phyloP scores from a whole-genome alignment of 2,888 invertebrate species.

The Andrena bucephala region DNA sequence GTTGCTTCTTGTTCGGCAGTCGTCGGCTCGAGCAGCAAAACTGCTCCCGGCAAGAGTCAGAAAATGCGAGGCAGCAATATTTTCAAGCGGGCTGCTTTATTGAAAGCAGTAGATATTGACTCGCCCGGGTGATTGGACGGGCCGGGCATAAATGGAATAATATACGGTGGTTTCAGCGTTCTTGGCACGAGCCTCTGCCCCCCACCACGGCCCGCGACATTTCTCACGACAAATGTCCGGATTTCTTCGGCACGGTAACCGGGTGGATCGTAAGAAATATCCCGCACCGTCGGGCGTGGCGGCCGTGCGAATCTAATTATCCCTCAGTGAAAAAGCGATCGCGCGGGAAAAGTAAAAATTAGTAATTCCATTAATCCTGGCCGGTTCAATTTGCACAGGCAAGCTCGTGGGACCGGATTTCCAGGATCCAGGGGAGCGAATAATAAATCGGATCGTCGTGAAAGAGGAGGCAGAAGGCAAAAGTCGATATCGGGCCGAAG shows the following conservation, averaged over 20 bases:
- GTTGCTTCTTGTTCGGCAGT: slow-evolving; percentile 20
- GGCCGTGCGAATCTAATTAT: slow-evolving; percentile 48
- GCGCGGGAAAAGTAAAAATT: slow-evolving; percentile 46
- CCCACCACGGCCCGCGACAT: background rate
- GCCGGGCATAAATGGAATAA: slow-evolving; percentile 54
- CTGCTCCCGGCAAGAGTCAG: slow-evolving; percentile 37
- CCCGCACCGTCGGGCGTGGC: background rate
- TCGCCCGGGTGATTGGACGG: slow-evolving; percentile 8
- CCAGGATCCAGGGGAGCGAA: slow-evolving; percentile 29
- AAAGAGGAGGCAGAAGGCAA: background rate
- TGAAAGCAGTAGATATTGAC: background rate
- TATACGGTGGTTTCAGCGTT: slow-evolving; percentile 44
- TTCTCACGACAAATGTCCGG: slow-evolving; percentile 16
- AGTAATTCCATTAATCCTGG: slow-evolving; percentile 57
- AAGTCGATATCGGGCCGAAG: slow-evolving; percentile 30
- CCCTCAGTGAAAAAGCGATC: slow-evolving; percentile 33
- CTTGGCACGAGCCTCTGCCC: slow-evolving; percentile 35
- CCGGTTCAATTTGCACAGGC: slow-evolving; percentile 40
- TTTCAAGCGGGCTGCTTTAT: slow-evolving; percentile 44
- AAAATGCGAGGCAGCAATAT: slow-evolving; percentile 22
- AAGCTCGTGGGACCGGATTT: slow-evolving; percentile 32
- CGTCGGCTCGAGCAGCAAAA: slow-evolving; percentile 32
- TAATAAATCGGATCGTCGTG: slow-evolving; percentile 30
- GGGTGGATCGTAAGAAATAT: slow-evolving; percentile 28
- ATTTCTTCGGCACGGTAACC: background rate